Conservation (phyloP, 2,888 invertebrate species). For the Biston stratarius region DNA sequence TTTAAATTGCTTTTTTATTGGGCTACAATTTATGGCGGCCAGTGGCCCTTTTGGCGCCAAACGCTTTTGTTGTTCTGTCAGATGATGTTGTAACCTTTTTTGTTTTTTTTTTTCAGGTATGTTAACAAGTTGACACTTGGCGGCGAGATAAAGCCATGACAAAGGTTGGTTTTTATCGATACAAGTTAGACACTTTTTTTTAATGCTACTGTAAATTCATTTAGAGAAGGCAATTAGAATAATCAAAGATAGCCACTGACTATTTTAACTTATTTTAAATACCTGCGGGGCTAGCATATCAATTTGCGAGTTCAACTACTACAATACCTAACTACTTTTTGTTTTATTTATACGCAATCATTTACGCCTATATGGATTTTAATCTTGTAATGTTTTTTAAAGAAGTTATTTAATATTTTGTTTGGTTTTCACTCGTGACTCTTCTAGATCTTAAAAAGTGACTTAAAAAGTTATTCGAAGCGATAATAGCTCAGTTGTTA, state of each 20-base stretch:
- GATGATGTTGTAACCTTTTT: conserved; percentile 47
- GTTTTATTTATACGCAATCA: too few relatives aligned
- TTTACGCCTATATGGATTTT: too few relatives aligned
- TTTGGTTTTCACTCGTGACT: too few relatives aligned
- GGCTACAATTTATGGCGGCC: conserved; percentile 77
- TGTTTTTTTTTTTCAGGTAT: conserved; percentile 48
- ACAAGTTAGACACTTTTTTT: conserved; percentile 18
- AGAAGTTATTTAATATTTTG: too few relatives aligned
- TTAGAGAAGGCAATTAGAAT: conserved; percentile 1
- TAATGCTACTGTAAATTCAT: conserved; percentile 5
- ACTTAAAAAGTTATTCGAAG: too few relatives aligned
- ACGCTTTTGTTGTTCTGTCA: conserved; percentile 48
- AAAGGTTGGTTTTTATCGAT: conserved; percentile 36
- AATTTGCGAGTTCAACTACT: too few relatives aligned
- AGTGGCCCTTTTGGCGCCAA: conserved; percentile 75
- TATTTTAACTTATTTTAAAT: not conserved
- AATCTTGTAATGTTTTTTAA: too few relatives aligned
- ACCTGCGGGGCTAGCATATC: too few relatives aligned
- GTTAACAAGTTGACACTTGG: conserved; percentile 46
- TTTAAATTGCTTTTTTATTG: conserved; percentile 84
- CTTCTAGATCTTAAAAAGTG: too few relatives aligned
- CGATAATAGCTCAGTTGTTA: too few relatives aligned
- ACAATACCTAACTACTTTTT: too few relatives aligned
- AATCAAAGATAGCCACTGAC: not conserved
- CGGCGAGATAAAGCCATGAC: conserved; percentile 39